Evolutionary conservation across 2,797 vertebrate genomes (phyloP).

Genomic region (Acrossocheilus wenchowensis): DNA sequence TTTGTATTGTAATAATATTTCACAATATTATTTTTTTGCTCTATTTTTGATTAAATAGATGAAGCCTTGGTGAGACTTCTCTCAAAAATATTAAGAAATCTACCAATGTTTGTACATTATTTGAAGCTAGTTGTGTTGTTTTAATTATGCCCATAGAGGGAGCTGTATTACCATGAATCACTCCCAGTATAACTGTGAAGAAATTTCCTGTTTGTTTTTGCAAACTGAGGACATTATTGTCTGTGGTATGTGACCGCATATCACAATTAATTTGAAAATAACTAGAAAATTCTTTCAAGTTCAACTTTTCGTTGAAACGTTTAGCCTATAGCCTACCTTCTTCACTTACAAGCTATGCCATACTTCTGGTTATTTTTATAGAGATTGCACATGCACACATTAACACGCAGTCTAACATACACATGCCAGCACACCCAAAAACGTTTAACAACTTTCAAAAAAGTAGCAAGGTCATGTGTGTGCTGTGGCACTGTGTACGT

Average conservation of each 20-base stretch:
- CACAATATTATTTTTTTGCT: neutral
- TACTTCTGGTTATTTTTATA: neutral
- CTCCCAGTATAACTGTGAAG: neutral
- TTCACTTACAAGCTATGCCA: neutral
- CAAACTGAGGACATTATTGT: neutral
- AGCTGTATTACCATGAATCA: neutral
- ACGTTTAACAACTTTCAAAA: neutral
- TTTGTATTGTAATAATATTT: neutral
- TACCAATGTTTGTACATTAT: neutral
- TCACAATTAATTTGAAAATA: constrained; percentile 7
- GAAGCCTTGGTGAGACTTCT: neutral
- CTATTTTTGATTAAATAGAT: neutral
- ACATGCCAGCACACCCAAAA: constrained; percentile 8
- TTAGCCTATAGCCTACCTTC: too few relatives aligned
- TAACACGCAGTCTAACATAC: neutral
- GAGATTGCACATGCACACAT: constrained; percentile 13
- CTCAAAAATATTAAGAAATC: neutral
- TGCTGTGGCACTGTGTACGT: neutral
- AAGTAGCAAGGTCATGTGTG: neutral
- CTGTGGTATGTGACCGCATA: neutral
- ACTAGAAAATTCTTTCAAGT: neutral
- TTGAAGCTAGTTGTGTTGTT: neutral
- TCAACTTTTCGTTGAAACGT: neutral
- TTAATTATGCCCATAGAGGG: constrained; percentile 18
- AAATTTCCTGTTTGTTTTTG: neutral